phyloP scores from a whole-genome alignment of 2,113 vertebrate genomes.

The Spea bombifrons region DNA sequence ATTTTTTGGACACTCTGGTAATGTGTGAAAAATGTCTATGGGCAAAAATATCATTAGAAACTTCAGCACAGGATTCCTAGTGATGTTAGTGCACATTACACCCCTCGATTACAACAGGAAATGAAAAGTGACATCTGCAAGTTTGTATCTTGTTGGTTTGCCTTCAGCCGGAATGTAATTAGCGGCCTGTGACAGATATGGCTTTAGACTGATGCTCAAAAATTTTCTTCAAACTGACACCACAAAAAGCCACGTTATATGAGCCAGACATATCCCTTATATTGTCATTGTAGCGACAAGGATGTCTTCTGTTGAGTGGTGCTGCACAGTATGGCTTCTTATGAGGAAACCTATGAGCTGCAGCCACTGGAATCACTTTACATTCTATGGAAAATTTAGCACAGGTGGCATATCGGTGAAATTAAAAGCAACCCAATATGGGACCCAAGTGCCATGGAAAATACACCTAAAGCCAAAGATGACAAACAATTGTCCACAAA shows the following conservation, averaged over 20 bases:
- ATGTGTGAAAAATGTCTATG: background rate
- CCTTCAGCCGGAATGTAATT: slow-evolving; percentile 65
- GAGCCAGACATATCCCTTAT: background rate
- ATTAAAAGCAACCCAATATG: too few relatives aligned
- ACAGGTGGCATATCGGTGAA: too few relatives aligned
- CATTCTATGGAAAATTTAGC: too few relatives aligned
- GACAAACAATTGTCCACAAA: too few relatives aligned
- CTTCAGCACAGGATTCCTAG: background rate
- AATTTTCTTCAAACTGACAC: slow-evolving; percentile 27
- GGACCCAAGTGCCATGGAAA: too few relatives aligned
- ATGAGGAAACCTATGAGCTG: background rate
- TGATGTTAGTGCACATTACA: slow-evolving; percentile 51
- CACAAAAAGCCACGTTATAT: slow-evolving; percentile 18
- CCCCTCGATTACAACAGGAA: slow-evolving; percentile 67
- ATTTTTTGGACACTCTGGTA: too few relatives aligned
- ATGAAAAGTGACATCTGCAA: slow-evolving; percentile 66
- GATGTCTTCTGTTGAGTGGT: slow-evolving; percentile 28
- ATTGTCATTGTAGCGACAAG: background rate
- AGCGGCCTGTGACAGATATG: slow-evolving; percentile 52
- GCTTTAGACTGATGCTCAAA: slow-evolving; percentile 39
- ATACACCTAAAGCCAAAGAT: too few relatives aligned
- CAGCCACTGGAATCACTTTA: too few relatives aligned
- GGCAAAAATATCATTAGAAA: background rate
- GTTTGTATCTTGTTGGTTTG: slow-evolving; percentile 62
- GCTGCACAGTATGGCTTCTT: slow-evolving; percentile 13